A percentile compares a stretch with the other conserved stretches of the same genome.
Evolutionary conservation across 2,888 invertebrate species (phyloP).

Genomic region (Pilophorus perplexus): DNA sequence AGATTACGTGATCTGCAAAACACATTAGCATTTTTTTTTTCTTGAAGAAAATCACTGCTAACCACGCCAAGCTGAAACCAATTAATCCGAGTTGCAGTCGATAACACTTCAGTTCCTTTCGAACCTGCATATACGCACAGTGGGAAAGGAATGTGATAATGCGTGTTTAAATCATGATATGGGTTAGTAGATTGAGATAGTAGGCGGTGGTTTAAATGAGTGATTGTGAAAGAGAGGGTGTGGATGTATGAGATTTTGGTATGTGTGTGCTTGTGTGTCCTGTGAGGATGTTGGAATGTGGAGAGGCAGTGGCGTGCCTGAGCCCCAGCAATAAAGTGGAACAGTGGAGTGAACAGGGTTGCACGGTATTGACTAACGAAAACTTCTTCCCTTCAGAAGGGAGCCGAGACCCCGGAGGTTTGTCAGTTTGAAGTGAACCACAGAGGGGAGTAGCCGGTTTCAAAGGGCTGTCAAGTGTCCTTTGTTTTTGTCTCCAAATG

Average conservation of each 20-base stretch:
- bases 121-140: too few species aligned
- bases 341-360: constrained; percentile 44
- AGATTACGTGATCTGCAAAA: constrained; percentile 14
- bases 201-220: too few species aligned
- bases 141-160: too few species aligned
- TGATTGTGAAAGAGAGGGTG: not conserved
- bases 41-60: not conserved
- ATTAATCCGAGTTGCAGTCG: not conserved
- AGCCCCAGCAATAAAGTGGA: constrained; percentile 39
- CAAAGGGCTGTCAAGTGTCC: not conserved
- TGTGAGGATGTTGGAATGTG: not conserved
- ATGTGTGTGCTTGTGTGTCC: not conserved
- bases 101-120: too few species aligned
- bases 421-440: constrained; percentile 30
- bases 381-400: constrained; percentile 36
- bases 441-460: not conserved
- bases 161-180: too few species aligned
- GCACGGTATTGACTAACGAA: constrained; percentile 45
- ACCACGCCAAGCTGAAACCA: not conserved
- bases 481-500: not conserved
- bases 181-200: too few species aligned
- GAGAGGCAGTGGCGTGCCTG: constrained; percentile 12
- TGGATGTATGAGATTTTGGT: not conserved
- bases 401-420: constrained; percentile 10
- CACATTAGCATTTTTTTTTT: constrained; percentile 22